Percentiles rank a stretch among this genome's conserved stretches.
phyloP scores from a whole-genome alignment of 2,113 vertebrate species.

The Parus major region DNA sequence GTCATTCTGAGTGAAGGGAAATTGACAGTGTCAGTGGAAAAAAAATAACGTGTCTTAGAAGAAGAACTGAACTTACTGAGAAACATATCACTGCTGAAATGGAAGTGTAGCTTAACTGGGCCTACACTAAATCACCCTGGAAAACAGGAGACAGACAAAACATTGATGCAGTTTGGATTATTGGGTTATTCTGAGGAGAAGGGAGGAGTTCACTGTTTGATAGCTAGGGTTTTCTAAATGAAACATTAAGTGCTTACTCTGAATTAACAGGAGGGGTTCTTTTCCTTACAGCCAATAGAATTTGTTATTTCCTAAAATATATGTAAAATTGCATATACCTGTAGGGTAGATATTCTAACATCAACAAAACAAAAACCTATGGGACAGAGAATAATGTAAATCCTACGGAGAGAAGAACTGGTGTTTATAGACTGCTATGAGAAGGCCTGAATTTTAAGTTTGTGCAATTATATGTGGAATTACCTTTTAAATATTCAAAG shows the following conservation, averaged over 20 bases:
- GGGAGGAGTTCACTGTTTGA: rapidly evolving
- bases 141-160: not conserved
- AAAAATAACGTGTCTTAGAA: not conserved
- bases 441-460: not conserved
- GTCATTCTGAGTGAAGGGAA: not conserved
- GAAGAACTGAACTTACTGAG: not conserved
- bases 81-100: rapidly evolving
- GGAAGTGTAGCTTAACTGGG: not conserved
- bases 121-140: not conserved
- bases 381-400: not conserved
- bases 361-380: not conserved
- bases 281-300: not conserved
- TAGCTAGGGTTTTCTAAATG: not conserved
- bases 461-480: not conserved
- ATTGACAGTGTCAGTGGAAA: not conserved
- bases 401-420: not conserved
- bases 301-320: not conserved
- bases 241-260: not conserved
- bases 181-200: not conserved
- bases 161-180: not conserved
- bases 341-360: not conserved
- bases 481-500: not conserved
- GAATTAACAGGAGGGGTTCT: rapidly evolving
- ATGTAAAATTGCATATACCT: rapidly evolving
- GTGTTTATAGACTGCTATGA: not conserved